A percentile compares a stretch with the other conserved stretches of the same genome.
phyloP scores from a whole-genome alignment of 2,888 invertebrate genomes.

The Anoncus sp. region DNA sequence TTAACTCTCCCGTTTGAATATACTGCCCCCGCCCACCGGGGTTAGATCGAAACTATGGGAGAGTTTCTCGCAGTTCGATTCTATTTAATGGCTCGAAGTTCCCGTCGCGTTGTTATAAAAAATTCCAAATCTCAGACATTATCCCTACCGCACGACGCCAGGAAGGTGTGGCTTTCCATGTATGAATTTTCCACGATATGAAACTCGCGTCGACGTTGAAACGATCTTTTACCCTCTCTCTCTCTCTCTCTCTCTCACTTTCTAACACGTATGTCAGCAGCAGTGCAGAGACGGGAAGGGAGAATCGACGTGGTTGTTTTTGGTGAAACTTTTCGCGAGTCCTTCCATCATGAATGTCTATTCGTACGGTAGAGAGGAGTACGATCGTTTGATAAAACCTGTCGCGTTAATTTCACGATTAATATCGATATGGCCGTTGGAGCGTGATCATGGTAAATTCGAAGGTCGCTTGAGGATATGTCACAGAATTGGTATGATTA shows the following conservation, averaged over 20 bases:
- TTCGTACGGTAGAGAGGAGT: conserved; percentile 62
- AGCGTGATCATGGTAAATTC: conserved; percentile 33
- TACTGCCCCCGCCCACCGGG: too few species aligned
- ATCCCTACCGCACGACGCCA: conserved; percentile 46
- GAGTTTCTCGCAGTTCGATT: conserved; percentile 15
- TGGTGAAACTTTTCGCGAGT: not conserved
- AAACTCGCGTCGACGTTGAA: conserved; percentile 2
- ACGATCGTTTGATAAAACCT: conserved; percentile 70
- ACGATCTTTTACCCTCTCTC: too few species aligned
- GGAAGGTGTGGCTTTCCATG: conserved; percentile 29
- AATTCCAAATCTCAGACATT: conserved; percentile 66
- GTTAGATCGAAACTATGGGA: conserved; percentile 51
- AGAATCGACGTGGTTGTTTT: not conserved
- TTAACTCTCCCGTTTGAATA: conserved; percentile 16
- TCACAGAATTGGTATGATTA: conserved; percentile 67
- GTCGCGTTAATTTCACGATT: conserved; percentile 65
- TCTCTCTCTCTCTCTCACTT: too few species aligned
- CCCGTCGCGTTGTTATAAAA: conserved; percentile 60
- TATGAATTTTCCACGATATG: conserved; percentile 51
- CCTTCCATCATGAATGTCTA: conserved; percentile 33
- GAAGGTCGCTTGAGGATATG: conserved; percentile 48
- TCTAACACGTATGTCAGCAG: not conserved
- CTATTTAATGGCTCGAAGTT: conserved; percentile 54
- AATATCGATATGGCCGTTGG: conserved; percentile 73
- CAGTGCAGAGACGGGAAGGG: not conserved